Evolutionary conservation across 2,113 vertebrate genomes (phyloP), one percentile per base, ranked within the genome.

Genomic region (Blennius ocellaris): DNA sequence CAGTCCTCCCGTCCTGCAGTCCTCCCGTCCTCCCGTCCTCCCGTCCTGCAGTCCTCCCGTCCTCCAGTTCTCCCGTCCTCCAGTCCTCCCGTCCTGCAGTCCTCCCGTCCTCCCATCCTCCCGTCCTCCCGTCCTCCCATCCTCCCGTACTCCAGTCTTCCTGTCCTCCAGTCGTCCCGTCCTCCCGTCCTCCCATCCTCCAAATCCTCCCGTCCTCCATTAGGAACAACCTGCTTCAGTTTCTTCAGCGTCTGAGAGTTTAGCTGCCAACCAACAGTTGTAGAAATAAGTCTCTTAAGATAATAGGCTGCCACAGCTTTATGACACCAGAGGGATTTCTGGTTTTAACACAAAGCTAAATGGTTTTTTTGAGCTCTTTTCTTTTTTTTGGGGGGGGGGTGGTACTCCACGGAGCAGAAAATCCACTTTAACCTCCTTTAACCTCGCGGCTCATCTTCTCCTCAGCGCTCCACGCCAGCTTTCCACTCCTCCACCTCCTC

Each of bases 361-460:
- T 40, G 9, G 7, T 30, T 63, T 50, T 45, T 55, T 51, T 16
- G 3, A 12, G 21, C 45, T 60, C 49, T 55, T 48, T 45, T 30
- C 4, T 30, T 30, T 30, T 30, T 30, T 30, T 30, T 30, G n/a
- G n/a, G n/a, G n/a, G n/a, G n/a, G n/a, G n/a, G n/a, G 39, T 69
- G 41, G 44, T 38, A 9, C 17, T 36, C 50, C 0, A 10, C 38
- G 1, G 43, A 76, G 55, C 60, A 71, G 69, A 15, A 76, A 61
- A 85, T 75, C 75, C 39, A 37, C 50, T 69, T 47, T 43, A 59
- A 64, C 53, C 52, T 57, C 21, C 54, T 54, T 21, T 48, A 39
- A 60, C 69, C 51, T 40, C 43, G 14, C 10, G 6, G 15, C 44
- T 78, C 60, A 43, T 73, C 61, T 30, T 45, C 56, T 73, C 8